A percentile compares a stretch with the other conserved stretches of the same genome.
Conservation (phyloP, 2,113 vertebrate genomes). For the Forbesichthys papilliferus region DNA sequence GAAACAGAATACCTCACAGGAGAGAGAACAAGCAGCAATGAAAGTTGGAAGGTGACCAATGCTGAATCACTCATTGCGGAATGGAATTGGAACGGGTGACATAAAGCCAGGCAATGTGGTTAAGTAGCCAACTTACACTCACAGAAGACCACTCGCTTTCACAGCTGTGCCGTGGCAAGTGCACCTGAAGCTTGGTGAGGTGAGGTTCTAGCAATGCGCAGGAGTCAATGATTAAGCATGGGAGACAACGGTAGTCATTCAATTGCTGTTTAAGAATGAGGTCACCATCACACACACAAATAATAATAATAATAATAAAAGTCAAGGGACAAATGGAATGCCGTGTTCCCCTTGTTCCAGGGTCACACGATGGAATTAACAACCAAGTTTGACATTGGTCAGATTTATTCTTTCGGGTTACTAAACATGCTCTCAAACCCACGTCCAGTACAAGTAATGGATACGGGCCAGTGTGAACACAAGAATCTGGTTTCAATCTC, state of each 20-base stretch:
- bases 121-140: conserved; percentile 51
- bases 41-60: conserved; percentile 53
- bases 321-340: conserved; percentile 10
- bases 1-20: conserved; percentile 63
- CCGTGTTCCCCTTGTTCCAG: conserved; percentile 10
- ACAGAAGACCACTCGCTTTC: conserved; percentile 38
- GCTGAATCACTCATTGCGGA: conserved; percentile 48
- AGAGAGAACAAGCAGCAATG: conserved; percentile 42
- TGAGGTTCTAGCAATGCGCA: conserved; percentile 18
- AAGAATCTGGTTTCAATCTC: conserved; percentile 68
- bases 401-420: conserved; percentile 40
- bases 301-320: conserved; percentile 13
- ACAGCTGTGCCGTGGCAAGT: conserved; percentile 47
- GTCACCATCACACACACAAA: conserved; percentile 29
- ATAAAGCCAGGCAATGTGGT: conserved; percentile 34
- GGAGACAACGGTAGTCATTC: conserved; percentile 18
- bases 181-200: conserved; percentile 42
- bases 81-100: conserved; percentile 17
- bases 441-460: conserved; percentile 53
- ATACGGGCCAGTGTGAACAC: conserved; percentile 55
- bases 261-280: conserved; percentile 36
- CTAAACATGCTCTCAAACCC: conserved; percentile 52
- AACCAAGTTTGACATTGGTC: conserved; percentile 15
- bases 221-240: conserved; percentile 12
- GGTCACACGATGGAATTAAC: conserved; percentile 11